phyloP scores from a whole-genome alignment of 2,113 vertebrate species.

The Turdus rufiventris region DNA sequence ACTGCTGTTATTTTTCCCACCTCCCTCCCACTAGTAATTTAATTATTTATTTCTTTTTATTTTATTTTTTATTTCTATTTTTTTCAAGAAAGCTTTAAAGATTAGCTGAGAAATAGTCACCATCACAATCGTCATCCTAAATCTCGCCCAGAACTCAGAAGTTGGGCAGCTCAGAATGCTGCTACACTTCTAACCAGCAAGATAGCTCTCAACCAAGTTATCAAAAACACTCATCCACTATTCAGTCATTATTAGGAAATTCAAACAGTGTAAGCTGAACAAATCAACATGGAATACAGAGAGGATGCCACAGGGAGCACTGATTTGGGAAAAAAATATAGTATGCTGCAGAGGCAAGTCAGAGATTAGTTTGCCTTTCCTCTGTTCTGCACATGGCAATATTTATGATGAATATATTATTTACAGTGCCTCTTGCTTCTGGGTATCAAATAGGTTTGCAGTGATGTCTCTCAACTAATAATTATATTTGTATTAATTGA shows the following conservation, averaged over 20 bases:
- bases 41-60: not conserved
- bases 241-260: slow-evolving; percentile 29
- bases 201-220: not conserved
- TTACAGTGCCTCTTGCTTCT: not conserved
- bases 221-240: not conserved
- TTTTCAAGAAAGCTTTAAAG: slow-evolving; percentile 79
- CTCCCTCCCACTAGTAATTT: not conserved
- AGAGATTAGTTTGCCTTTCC: not conserved
- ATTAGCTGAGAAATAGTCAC: slow-evolving; percentile 70
- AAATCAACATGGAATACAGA: slow-evolving; percentile 10
- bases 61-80: not conserved
- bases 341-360: not conserved
- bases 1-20: slow-evolving; percentile 54
- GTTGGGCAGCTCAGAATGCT: not conserved
- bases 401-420: not conserved
- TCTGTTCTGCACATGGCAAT: not conserved
- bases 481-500: not conserved
- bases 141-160: not conserved
- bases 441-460: not conserved
- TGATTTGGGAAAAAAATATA: not conserved
- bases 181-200: not conserved
- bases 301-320: not conserved
- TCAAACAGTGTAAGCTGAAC: slow-evolving; percentile 22
- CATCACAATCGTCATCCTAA: slow-evolving; percentile 55
- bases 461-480: not conserved